Evolutionary conservation across 2,888 invertebrate genomes (phyloP), one percentile per base, ranked within the genome.

Genomic region (Micropterix aruncella): DNA sequence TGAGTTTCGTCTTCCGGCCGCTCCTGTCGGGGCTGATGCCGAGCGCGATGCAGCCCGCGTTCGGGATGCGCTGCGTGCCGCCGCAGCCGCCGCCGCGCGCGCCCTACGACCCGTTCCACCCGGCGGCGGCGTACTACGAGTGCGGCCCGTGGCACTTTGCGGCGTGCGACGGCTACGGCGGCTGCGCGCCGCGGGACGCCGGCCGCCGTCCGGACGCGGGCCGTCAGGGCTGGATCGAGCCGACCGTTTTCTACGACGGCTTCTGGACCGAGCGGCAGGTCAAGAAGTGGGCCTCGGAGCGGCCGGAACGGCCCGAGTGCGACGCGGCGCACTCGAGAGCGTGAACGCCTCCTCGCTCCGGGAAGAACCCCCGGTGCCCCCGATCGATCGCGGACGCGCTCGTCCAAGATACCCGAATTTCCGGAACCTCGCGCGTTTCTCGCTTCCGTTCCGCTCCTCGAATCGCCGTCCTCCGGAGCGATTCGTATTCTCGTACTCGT

Each of bases 211-310:
- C 54, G 1, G 14, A 41, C 43, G 18, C 9, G 14, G 36, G 7
- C 40, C 43, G 9, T 16, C 65, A 63, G 2, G 66, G 67, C 51
- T 71, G 71, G 71, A 64, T 70, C 43, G 70, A 70, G 44, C 71
- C 71, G 2, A 66, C 67, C 2, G 69, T 71, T 38, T 71, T 70
- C 55, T 70, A 71, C 47, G 70, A 70, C 40, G 71, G 71, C 1
- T 71, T 71, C 54, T 71, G 70, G 70, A 70, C 70, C 1, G 71
- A 71, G 58, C 70, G 70, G 58, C 70, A 71, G 52, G 70, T 71
- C 14, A 70, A 67, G 54, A 68, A 65, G 54, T 71, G 71, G 71
- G 70, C 69, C 2, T 66, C 71, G 3, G 70, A 70, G 51, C 71
- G 70, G 52, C 66, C 67, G 15, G 69, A 70, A 52, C 69, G 69